A percentile compares a stretch with the other conserved stretches of the same genome.
These are phyloP conservation scores for Gallinago undulata DNA, from an alignment of 2,113 vertebrate species.

Conservation along the genomic window DNA sequence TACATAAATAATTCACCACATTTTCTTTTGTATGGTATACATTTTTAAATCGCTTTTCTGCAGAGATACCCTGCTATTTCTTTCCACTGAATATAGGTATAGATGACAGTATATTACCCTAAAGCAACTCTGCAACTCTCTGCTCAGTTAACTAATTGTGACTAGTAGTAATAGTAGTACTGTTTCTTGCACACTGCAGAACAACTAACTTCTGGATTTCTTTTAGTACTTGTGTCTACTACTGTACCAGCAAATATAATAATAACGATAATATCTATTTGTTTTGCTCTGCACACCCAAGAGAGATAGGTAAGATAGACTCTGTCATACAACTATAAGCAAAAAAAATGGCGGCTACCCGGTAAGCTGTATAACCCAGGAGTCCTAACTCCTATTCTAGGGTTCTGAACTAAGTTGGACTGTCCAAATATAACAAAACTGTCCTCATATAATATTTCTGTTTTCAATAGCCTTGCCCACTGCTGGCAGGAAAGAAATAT, in stretches of 20 bases:
- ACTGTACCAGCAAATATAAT: background rate
- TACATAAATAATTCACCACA: constrained; percentile 27
- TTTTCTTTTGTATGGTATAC: background rate
- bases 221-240: background rate
- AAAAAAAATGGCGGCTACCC: background rate
- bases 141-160: constrained; percentile 5
- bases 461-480: background rate
- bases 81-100: background rate
- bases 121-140: background rate
- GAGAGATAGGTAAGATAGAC: background rate
- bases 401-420: background rate
- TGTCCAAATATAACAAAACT: background rate
- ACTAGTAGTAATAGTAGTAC: background rate
- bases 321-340: background rate
- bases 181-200: background rate
- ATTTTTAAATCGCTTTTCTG: constrained; percentile 36
- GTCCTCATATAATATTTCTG: background rate
- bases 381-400: background rate
- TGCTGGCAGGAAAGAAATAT: background rate
- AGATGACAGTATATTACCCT: background rate
- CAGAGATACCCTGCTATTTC: background rate
- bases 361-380: background rate
- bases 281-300: background rate
- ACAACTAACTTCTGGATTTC: background rate
- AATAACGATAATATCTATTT: background rate